phyloP scores from a whole-genome alignment of 2,888 invertebrate genomes.

The Eilema sororculum region DNA sequence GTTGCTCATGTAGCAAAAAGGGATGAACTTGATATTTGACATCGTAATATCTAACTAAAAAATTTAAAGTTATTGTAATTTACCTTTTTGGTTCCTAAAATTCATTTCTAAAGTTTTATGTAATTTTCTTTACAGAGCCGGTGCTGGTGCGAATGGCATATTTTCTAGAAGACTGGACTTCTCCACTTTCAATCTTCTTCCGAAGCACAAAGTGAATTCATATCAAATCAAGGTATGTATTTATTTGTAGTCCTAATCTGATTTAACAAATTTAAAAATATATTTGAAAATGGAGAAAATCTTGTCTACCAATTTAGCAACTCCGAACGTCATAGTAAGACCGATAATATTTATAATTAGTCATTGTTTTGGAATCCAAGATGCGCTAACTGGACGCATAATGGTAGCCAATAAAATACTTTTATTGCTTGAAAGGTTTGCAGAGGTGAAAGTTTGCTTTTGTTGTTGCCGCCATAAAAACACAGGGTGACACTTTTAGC shows the following conservation, averaged over 20 bases:
- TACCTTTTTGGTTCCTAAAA: background rate
- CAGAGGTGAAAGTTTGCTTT: slow-evolving; percentile 79
- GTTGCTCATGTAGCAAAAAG: background rate
- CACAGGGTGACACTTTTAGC: slow-evolving; percentile 76
- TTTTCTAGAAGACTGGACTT: slow-evolving; percentile 97
- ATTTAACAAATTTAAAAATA: too few species aligned
- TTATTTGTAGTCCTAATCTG: background rate
- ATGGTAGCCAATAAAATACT: slow-evolving; percentile 66
- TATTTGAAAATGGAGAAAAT: background rate
- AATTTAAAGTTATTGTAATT: background rate
- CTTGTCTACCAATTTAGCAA: background rate
- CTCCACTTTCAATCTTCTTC: slow-evolving; percentile 97
- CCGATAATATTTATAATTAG: background rate
- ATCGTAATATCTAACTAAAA: background rate
- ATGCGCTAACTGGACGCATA: slow-evolving; percentile 16
- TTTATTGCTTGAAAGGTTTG: slow-evolving; percentile 71
- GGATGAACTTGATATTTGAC: background rate
- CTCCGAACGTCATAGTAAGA: background rate
- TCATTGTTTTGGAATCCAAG: slow-evolving; percentile 8
- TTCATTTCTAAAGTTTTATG: slow-evolving; percentile 8
- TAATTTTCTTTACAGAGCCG: slow-evolving; percentile 89
- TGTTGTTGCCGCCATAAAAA: slow-evolving; percentile 77
- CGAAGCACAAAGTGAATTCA: slow-evolving; percentile 98
- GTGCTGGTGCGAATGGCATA: slow-evolving; percentile 96
- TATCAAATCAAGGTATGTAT: slow-evolving; percentile 97